phyloP scores from a whole-genome alignment of 2,888 invertebrate species.

The Lucinisca nassula region DNA sequence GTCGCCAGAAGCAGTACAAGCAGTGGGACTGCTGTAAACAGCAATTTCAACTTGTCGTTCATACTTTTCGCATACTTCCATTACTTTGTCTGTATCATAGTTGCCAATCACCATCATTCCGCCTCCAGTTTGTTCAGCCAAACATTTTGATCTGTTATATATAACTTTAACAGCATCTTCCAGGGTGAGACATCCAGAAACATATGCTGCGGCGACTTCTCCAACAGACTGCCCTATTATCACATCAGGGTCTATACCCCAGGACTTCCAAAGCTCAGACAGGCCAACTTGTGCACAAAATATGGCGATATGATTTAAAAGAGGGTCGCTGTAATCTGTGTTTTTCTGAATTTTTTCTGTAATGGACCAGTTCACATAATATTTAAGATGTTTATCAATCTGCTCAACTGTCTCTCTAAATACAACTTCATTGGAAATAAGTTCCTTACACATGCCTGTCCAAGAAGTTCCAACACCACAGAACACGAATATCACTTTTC shows the following conservation, averaged over 20 bases:
- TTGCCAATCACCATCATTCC: constrained; percentile 74
- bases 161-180: constrained; percentile 75
- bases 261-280: constrained; percentile 62
- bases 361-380: constrained; percentile 67
- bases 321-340: constrained; percentile 66
- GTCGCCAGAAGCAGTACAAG: constrained; percentile 76
- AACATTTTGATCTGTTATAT: constrained; percentile 69
- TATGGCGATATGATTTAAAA: constrained; percentile 75
- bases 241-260: constrained; percentile 67
- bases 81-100: constrained; percentile 48
- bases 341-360: constrained; percentile 42
- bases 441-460: constrained; percentile 79
- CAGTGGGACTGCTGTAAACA: constrained; percentile 71
- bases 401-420: constrained; percentile 69
- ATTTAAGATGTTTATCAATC: constrained; percentile 64
- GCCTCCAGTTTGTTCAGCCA: constrained; percentile 68
- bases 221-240: constrained; percentile 79
- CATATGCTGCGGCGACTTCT: constrained; percentile 78
- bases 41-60: constrained; percentile 62
- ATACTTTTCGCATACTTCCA: constrained; percentile 37
- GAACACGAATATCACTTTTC: constrained; percentile 75
- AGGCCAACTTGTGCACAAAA: constrained; percentile 76
- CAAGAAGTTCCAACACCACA: constrained; percentile 82
- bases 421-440: constrained; percentile 58
- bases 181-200: constrained; percentile 68